A percentile compares a stretch with the other conserved stretches of the same genome.
These are phyloP conservation scores for Tetragonula clypearis DNA, from an alignment of 1,140 invertebrate genomes.

Conservation along the genomic window DNA sequence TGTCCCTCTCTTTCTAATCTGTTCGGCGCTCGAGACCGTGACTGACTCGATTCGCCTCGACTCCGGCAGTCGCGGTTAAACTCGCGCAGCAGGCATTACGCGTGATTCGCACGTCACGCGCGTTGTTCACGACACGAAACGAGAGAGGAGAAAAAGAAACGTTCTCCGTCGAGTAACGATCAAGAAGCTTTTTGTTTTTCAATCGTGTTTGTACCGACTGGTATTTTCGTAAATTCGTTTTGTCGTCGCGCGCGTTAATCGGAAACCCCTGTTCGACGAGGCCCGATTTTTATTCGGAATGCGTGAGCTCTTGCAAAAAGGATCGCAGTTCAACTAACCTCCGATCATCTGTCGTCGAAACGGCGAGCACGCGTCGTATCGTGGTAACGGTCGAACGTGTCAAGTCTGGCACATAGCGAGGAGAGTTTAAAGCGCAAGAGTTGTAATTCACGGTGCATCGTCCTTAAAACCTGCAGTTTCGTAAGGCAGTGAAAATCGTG, in stretches of 20 bases:
- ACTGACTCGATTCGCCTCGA: conserved; percentile 57
- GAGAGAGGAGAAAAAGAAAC: background rate
- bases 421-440: no score
- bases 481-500: background rate
- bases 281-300: background rate
- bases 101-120: conserved; percentile 20
- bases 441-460: background rate
- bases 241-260: background rate
- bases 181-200: conserved; percentile 7
- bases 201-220: no score
- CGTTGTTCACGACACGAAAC: conserved; percentile 4
- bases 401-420: background rate
- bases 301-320: background rate
- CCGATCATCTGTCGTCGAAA: background rate
- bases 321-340: background rate
- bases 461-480: background rate
- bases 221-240: no score
- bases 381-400: background rate
- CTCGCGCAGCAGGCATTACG: conserved; percentile 58
- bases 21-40: conserved; percentile 36
- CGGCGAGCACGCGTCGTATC: background rate
- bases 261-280: no score
- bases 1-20: conserved; percentile 44
- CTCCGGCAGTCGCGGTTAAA: conserved; percentile 72
- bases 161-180: background rate